These are phyloP conservation scores for Cyphomyrus discorhynchus DNA, from an alignment of 2,113 vertebrate species.

Conservation along the genomic window DNA sequence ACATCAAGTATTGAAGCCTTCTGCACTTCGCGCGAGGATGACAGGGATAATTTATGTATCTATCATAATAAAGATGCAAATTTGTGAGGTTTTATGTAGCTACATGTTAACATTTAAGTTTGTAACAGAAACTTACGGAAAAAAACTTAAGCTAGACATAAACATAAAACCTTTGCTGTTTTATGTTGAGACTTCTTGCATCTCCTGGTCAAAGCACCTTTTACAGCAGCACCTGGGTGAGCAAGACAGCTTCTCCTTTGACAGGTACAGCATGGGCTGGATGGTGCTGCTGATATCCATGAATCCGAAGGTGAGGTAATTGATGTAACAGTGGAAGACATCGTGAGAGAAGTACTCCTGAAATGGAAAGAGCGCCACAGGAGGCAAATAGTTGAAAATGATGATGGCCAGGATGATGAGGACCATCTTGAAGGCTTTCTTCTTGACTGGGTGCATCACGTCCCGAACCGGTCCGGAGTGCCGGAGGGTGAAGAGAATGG, in stretches of 20 bases:
- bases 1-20: not conserved
- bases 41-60: not conserved
- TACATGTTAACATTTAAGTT: too few species aligned
- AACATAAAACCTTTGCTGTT: not conserved
- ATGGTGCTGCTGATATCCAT: slow-evolving; percentile 69
- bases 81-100: not conserved
- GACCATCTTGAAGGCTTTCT: slow-evolving; percentile 65
- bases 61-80: not conserved
- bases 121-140: not conserved
- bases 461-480: slow-evolving; percentile 49
- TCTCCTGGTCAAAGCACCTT: not conserved
- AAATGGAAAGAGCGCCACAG: slow-evolving; percentile 64
- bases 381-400: slow-evolving; percentile 63
- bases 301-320: slow-evolving; percentile 53
- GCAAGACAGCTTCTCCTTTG: slow-evolving; percentile 41
- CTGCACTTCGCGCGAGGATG: not conserved
- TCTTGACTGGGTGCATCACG: slow-evolving; percentile 62
- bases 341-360: slow-evolving; percentile 43
- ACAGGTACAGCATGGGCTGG: slow-evolving; percentile 63
- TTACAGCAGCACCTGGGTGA: slow-evolving; percentile 32
- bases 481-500: slow-evolving; percentile 51
- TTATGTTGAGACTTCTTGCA: not conserved
- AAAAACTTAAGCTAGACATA: not conserved
- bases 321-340: slow-evolving; percentile 54
- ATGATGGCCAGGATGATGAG: slow-evolving; percentile 62